Base-by-base conservation (phyloP, 2,797 vertebrate species). In the Lutjanus campechanus region DNA sequence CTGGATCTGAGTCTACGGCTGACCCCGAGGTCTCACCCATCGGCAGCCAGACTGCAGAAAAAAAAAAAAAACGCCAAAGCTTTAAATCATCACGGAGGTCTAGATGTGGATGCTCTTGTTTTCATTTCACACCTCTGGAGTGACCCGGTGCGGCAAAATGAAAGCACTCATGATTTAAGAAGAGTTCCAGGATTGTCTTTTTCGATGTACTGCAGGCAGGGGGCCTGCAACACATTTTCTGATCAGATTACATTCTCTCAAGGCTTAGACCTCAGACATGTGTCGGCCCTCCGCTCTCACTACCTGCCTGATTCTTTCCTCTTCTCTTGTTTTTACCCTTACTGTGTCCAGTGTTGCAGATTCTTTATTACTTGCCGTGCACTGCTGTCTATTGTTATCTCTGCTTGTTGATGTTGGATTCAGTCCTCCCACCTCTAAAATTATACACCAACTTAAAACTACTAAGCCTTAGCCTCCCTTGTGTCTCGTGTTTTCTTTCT, bases 51-150 rank as follows among this genome's bases (percentile, higher is more conserved):
- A 36, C 77, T 67, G 63, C 40, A 73, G 72, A 83, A 90, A 80
- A 56, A 87, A 80, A 56, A 87, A 90, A 81, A 64, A 19, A 7
- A 5, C 15, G 55, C 68, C 16, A 79, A 58, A 84, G 65, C 81
- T 84, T 75, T 51, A 67, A 79, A 70, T 77, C 41, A 65, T 22
- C 6, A 3, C 44, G 61, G 43, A 78, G 69, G 66, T 81, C 41
- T 60, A 50, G 63, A 76, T 73, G 41, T 61, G 73, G 76, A 61
- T 68, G 68, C 44, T 87, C 61, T 60, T 64, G 79, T 85, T 90
- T 82, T 56, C 3, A 43, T 87, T 84, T 82, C 76, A 80, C 81
- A 78, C 82, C 60, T 86, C 74, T 67, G 53, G 59, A 90, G 81
- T 51, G 51, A 73, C 79, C 65, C 60, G 22, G 40, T 4, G 15